phyloP scores from a whole-genome alignment of 2,113 vertebrate species.

The Pygoscelis antarcticus region DNA sequence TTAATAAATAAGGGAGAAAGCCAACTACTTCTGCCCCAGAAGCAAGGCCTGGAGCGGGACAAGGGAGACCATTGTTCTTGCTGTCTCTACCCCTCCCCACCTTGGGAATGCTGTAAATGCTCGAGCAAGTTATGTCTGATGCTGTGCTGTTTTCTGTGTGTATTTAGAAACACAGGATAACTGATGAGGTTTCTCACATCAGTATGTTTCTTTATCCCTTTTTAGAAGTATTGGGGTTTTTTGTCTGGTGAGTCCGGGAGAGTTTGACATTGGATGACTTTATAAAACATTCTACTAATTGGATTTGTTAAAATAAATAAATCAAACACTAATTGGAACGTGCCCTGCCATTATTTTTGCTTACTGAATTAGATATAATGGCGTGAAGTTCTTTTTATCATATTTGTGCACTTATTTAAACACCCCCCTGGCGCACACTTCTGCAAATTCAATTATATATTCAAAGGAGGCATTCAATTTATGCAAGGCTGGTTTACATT shows the following conservation, averaged over 20 bases:
- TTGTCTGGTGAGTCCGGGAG: slow-evolving; percentile 62
- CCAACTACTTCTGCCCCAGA: background rate
- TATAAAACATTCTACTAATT: slow-evolving; percentile 83
- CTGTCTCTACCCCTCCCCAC: background rate
- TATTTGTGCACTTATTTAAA: slow-evolving; percentile 85
- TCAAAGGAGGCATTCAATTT: slow-evolving; percentile 77
- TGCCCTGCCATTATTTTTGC: slow-evolving; percentile 83
- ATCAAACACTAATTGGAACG: slow-evolving; percentile 82
- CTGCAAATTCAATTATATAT: slow-evolving; percentile 83
- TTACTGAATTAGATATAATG: slow-evolving; percentile 82
- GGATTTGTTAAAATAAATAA: slow-evolving; percentile 84
- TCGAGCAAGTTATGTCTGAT: background rate
- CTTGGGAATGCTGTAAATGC: background rate
- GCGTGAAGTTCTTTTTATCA: slow-evolving; percentile 81
- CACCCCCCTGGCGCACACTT: slow-evolving; percentile 76
- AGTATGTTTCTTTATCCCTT: background rate
- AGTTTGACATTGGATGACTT: slow-evolving; percentile 83
- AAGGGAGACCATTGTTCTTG: background rate
- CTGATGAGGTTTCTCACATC: background rate
- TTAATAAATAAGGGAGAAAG: background rate
- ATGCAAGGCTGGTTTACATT: slow-evolving; percentile 80
- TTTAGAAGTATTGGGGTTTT: background rate
- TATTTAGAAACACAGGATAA: background rate
- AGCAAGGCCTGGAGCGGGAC: background rate
- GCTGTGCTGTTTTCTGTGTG: background rate